Conservation (phyloP, 1,140 invertebrate genomes). For the Aphelenchoides besseyi region DNA sequence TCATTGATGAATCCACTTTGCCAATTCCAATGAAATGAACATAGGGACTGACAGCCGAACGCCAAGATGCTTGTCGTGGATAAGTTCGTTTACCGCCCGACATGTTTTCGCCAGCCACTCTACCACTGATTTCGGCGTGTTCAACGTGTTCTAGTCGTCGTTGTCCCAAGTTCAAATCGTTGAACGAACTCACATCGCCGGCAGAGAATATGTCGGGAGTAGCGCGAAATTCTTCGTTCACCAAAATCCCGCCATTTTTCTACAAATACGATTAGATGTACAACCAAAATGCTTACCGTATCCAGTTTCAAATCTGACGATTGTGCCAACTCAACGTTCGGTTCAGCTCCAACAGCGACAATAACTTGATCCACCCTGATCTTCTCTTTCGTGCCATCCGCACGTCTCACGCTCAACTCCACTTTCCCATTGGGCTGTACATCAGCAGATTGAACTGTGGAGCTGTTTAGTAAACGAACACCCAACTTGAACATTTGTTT, state of each 20-base stretch:
- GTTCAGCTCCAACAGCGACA: slow-evolving; percentile 78
- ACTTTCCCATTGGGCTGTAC: background rate
- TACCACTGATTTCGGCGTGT: slow-evolving; percentile 85
- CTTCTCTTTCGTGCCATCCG: slow-evolving; percentile 18
- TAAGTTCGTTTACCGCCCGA: slow-evolving; percentile 79
- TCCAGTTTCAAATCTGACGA: slow-evolving; percentile 77
- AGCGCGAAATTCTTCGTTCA: slow-evolving; percentile 86
- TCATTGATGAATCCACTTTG: slow-evolving; percentile 79
- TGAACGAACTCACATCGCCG: slow-evolving; percentile 46
- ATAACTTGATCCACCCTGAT: slow-evolving; percentile 72
- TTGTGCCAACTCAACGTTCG: slow-evolving; percentile 70
- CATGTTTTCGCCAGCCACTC: slow-evolving; percentile 93
- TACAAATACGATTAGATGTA: slow-evolving; percentile 46
- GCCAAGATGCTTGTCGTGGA: slow-evolving; percentile 79
- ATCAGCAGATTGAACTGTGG: background rate
- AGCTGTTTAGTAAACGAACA: slow-evolving; percentile 4
- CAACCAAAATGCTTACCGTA: slow-evolving; percentile 33
- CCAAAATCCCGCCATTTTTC: slow-evolving; percentile 77
- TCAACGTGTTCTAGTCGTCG: slow-evolving; percentile 66
- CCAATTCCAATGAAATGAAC: slow-evolving; percentile 89
- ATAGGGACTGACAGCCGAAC: slow-evolving; percentile 72
- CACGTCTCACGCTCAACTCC: slow-evolving; percentile 16
- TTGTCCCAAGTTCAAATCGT: slow-evolving; percentile 30
- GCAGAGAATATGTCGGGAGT: slow-evolving; percentile 49
- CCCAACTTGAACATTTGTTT: slow-evolving; percentile 15